Percentiles rank a stretch among this genome's conserved stretches.
These are phyloP conservation scores for Drosophila kanekoi DNA, from an alignment of 2,888 invertebrate species.

Conservation along the genomic window DNA sequence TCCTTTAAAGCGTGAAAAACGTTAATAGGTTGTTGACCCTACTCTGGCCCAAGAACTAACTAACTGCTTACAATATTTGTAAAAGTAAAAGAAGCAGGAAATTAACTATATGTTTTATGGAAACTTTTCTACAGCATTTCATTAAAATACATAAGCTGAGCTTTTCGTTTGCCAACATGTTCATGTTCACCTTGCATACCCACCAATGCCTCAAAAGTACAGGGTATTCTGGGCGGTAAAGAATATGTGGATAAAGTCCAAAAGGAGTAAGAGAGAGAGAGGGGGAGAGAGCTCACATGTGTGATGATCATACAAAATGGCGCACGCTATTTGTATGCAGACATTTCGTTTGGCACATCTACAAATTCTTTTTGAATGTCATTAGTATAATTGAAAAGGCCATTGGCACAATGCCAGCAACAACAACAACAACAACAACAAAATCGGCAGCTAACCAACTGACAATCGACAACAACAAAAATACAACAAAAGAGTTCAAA, in stretches of 20 bases:
- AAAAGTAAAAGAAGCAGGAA: no score
- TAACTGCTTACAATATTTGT: no score
- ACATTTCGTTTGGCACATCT: constrained; percentile 72
- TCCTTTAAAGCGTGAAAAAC: constrained; percentile 12
- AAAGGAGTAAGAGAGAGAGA: neutral
- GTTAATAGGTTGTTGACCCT: no score
- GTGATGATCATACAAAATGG: constrained; percentile 64
- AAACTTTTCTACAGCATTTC: no score
- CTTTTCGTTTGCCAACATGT: no score
- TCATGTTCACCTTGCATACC: neutral
- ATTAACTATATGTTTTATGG: no score
- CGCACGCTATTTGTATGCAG: constrained; percentile 59
- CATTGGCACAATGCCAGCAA: constrained; percentile 74
- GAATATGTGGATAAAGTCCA: constrained; percentile 15
- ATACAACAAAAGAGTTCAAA: constrained; percentile 41
- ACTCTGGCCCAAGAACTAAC: no score
- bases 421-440: constrained; percentile 53
- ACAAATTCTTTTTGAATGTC: constrained; percentile 80
- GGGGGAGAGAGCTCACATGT: constrained; percentile 41
- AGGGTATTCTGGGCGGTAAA: constrained; percentile 26
- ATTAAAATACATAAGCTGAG: no score
- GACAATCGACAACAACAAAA: constrained; percentile 47
- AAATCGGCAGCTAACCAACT: constrained; percentile 43
- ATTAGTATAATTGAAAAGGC: constrained; percentile 80
- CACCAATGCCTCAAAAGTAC: neutral